Evolutionary conservation across 2,113 vertebrate species (phyloP).

Genomic region (Hystrix brachyura): DNA sequence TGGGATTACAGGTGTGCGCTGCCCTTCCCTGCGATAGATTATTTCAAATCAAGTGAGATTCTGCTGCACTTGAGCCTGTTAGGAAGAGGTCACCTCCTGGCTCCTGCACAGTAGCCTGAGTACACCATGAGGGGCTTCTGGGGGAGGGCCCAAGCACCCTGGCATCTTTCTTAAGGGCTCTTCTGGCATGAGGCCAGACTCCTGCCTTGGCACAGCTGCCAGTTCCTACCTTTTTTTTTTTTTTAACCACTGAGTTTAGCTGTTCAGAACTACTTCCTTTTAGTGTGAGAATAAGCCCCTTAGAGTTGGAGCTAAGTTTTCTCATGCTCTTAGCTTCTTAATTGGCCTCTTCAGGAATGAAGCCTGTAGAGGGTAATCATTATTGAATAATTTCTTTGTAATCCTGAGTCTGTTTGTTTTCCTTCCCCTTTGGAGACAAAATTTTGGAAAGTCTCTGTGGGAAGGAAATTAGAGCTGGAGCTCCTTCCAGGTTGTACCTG

Average conservation of each 20-base stretch:
- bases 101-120: neutral
- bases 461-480: neutral
- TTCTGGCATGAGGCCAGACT: neutral
- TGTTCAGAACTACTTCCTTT: neutral
- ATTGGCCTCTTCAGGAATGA: neutral
- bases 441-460: neutral
- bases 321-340: neutral
- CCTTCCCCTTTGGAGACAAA: neutral
- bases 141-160: accelerated
- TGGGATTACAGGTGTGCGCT: neutral
- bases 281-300: neutral
- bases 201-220: neutral
- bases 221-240: neutral
- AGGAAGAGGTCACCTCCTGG: too few species aligned
- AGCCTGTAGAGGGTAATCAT: neutral
- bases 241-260: neutral
- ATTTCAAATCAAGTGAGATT: neutral
- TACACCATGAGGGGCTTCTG: too few species aligned
- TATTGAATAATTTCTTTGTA: neutral
- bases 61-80: neutral
- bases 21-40: neutral
- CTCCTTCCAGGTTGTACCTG: neutral
- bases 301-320: neutral
- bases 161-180: neutral
- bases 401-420: neutral